A percentile compares a stretch with the other conserved stretches of the same genome.
phyloP scores from a whole-genome alignment of 1,140 invertebrate genomes.

The Drosophila sturtevanti region DNA sequence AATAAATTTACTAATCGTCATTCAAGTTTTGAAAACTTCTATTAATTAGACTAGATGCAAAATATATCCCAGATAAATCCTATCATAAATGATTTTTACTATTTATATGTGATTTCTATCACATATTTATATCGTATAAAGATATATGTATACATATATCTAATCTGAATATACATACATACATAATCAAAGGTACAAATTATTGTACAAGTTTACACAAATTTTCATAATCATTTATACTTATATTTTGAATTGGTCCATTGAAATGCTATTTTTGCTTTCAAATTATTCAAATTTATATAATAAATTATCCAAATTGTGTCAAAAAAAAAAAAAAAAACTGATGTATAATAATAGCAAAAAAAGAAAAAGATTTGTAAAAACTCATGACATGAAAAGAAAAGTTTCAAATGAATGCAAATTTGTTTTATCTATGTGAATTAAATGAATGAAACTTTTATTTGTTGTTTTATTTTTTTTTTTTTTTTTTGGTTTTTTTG shows the following conservation, averaged over 20 bases:
- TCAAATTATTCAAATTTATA: not conserved
- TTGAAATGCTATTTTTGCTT: not conserved
- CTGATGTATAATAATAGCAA: too few species aligned
- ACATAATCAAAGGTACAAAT: not conserved
- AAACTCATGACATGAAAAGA: not conserved
- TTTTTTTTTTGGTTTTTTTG: not conserved
- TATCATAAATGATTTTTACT: too few species aligned
- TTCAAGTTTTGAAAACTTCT: too few species aligned
- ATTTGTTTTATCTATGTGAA: slow-evolving; percentile 28
- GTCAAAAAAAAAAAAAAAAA: not conserved
- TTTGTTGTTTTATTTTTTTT: slow-evolving; percentile 44
- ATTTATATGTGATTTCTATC: too few species aligned
- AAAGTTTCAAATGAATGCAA: slow-evolving; percentile 6
- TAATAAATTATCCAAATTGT: slow-evolving; percentile 2
- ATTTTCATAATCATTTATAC: not conserved
- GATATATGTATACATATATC: not conserved
- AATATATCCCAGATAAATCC: too few species aligned
- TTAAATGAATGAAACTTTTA: slow-evolving; percentile 45
- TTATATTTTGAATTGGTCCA: too few species aligned
- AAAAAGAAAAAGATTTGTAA: not conserved
- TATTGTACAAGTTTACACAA: not conserved
- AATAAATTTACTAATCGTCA: too few species aligned
- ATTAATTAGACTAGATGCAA: not conserved
- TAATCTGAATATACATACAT: not conserved
- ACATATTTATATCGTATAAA: too few species aligned